Conservation (phyloP, 2,113 vertebrate species). For the Cairina moschata region DNA sequence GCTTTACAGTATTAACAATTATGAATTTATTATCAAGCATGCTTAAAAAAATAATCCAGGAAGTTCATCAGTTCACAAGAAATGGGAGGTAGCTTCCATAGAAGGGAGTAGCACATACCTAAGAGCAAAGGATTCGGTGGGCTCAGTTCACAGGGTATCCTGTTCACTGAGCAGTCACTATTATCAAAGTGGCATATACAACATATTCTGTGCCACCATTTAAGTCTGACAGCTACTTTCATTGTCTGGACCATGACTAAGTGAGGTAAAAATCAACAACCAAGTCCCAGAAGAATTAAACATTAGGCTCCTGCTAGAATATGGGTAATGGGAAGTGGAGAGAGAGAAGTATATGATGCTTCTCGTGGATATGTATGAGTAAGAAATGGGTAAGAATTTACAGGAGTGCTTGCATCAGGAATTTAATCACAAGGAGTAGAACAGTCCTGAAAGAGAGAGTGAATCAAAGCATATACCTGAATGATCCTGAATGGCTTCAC, state of each 20-base stretch:
- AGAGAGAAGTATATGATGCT: not conserved
- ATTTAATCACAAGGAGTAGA: not conserved
- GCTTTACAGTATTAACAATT: not conserved
- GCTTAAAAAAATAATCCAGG: not conserved
- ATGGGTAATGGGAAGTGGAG: not conserved
- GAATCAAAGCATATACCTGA: not conserved
- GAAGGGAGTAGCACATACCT: not conserved
- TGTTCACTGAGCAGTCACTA: not conserved
- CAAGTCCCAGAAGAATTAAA: not conserved
- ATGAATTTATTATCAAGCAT: not conserved
- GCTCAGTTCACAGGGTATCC: accelerated
- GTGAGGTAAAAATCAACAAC: not conserved
- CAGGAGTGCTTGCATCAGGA: not conserved
- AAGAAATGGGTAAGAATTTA: not conserved
- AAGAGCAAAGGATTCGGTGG: not conserved
- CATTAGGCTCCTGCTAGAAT: not conserved
- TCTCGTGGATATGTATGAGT: too few relatives aligned
- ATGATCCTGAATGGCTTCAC: not conserved
- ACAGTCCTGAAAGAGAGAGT: not conserved
- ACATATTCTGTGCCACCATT: not conserved
- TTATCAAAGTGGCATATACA: not conserved
- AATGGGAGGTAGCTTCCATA: not conserved
- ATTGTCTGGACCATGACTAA: not conserved
- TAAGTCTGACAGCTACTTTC: not conserved
- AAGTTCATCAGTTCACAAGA: not conserved